These are phyloP conservation scores for Timema podura DNA, from an alignment of 2,888 invertebrate genomes.

Conservation along the genomic window DNA sequence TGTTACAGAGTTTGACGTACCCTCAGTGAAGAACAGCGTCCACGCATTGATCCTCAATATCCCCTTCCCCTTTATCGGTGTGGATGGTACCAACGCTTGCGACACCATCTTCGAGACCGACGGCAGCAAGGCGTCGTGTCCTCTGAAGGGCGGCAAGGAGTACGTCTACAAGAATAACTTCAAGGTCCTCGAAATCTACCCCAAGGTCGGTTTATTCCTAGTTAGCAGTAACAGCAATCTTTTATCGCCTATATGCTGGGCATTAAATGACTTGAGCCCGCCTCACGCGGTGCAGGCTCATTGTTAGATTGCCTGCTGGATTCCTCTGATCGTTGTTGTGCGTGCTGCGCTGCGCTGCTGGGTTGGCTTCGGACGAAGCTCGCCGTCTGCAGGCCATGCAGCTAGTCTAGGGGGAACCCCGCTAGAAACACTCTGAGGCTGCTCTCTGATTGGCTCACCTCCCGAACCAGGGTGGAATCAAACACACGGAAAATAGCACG, in stretches of 20 bases:
- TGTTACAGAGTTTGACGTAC: slow-evolving; percentile 53
- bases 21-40: slow-evolving; percentile 56
- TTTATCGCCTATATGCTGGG: no score
- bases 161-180: slow-evolving; percentile 67
- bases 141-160: slow-evolving; percentile 60
- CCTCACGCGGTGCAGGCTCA: no score
- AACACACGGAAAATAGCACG: no score
- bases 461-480: no score
- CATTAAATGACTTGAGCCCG: no score
- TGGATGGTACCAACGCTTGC: slow-evolving; percentile 67
- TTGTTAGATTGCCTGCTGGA: no score
- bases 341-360: neutral
- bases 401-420: no score
- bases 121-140: slow-evolving; percentile 60
- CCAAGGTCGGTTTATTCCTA: slow-evolving; percentile 53
- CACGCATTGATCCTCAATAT: slow-evolving; percentile 59
- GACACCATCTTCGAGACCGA: slow-evolving; percentile 55
- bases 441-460: no score
- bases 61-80: slow-evolving; percentile 70
- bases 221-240: no score
- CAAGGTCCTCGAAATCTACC: slow-evolving; percentile 52
- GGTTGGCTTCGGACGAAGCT: neutral
- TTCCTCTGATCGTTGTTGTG: no score
- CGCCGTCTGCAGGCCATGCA: neutral
- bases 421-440: no score